Evolutionary conservation across 2,797 vertebrate genomes (phyloP).

Genomic region (Sebastiscus albofasciatus): DNA sequence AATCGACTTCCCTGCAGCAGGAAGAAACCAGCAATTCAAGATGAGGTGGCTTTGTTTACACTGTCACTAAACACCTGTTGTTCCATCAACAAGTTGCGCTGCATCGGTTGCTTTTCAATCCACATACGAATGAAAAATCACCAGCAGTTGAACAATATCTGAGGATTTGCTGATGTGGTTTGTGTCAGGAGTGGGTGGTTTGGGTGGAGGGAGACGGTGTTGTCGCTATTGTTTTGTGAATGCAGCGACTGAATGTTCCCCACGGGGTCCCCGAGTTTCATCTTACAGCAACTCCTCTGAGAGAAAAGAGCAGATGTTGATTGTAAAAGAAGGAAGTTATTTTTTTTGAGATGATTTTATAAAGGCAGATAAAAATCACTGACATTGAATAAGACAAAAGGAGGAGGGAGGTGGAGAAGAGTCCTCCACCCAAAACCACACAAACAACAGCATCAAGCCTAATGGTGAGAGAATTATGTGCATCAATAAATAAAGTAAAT

Average conservation of each 20-base stretch:
- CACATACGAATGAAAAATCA: conserved; percentile 8
- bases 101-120: conserved; percentile 42
- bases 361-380: not conserved
- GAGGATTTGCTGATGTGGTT: conserved; percentile 30
- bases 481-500: not conserved
- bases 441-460: not conserved
- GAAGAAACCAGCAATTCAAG: conserved; percentile 56
- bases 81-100: conserved; percentile 71
- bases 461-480: not conserved
- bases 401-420: not conserved
- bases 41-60: conserved; percentile 68
- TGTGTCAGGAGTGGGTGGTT: not conserved
- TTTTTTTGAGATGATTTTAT: not conserved
- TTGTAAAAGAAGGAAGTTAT: not conserved
- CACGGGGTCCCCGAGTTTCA: conserved; percentile 1
- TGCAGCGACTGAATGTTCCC: conserved; percentile 1
- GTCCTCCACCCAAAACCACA: not conserved
- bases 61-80: conserved; percentile 77
- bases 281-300: conserved; percentile 5
- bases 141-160: conserved; percentile 1
- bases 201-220: not conserved
- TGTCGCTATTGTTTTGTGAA: conserved; percentile 17
- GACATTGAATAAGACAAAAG: not conserved
- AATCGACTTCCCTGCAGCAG: conserved; percentile 3
- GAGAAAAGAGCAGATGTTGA: conserved; percentile 19